These are phyloP conservation scores for Gnatocerus cornutus DNA, from an alignment of 2,888 invertebrate genomes.

Conservation along the genomic window DNA sequence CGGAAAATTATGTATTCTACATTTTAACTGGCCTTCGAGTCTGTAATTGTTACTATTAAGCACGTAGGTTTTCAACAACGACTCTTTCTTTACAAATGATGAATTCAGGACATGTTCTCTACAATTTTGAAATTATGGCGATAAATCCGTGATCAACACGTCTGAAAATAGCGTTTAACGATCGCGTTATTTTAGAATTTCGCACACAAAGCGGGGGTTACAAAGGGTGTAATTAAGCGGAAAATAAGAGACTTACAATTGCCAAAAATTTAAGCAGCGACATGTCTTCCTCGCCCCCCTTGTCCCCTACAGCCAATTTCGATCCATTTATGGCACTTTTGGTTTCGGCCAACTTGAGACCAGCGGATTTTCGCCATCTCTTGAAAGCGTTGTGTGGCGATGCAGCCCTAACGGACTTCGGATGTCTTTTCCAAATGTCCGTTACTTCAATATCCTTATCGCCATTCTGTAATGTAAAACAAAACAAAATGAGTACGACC, in stretches of 20 bases:
- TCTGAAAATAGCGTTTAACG: not conserved
- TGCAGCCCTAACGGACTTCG: constrained; percentile 54
- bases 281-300: constrained; percentile 69
- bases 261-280: constrained; percentile 83
- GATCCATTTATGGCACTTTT: constrained; percentile 58
- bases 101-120: not conserved
- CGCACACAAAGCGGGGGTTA: not conserved
- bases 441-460: constrained; percentile 68
- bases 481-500: constrained; percentile 18
- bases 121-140: constrained; percentile 1
- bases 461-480: constrained; percentile 65
- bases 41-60: constrained; percentile 17
- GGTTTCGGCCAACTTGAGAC: constrained; percentile 57
- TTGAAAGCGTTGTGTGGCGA: constrained; percentile 68
- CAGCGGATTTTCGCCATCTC: constrained; percentile 65
- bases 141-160: constrained; percentile 7
- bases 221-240: not conserved
- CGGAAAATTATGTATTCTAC: constrained; percentile 19
- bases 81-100: not conserved
- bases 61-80: constrained; percentile 14
- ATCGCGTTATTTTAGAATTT: not conserved
- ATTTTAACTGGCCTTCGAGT: constrained; percentile 18
- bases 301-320: constrained; percentile 51
- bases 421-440: constrained; percentile 65
- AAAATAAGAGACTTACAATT: constrained; percentile 79